Base-by-base conservation (phyloP, 2,888 invertebrate species). In the Cryptocephalus moraei region DNA sequence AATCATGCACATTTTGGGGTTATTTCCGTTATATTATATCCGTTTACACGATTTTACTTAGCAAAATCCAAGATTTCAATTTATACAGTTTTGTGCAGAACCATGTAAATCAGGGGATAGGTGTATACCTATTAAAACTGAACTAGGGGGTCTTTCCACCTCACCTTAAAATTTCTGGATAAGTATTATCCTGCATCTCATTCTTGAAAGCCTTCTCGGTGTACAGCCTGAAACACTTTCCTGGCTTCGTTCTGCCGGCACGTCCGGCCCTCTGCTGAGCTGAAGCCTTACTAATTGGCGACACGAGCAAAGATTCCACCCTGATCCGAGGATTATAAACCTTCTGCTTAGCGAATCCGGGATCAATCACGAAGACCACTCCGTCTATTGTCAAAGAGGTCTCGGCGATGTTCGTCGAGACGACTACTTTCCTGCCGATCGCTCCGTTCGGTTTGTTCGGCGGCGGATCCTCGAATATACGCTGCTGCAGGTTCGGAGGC, bases 161-260 rank as follows among this genome's bases (percentile, higher is more conserved):
- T 51, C 46, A 60, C 60, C 60, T 55, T 47, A 92, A 73, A 67
- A 99, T 97, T 76, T 99, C 91, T 0, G 97, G 96, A 69, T 97
- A 97, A 0, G 97, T 99, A 66, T 97, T 95, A 59, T 96, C 95
- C 62, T 97, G 97, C 99, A 99, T 99, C 72, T 99, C 99, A 62
- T 89, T 84, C 63, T 89, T 90, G 71, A 92, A 96, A 0, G 93
- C 93, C 64, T 91, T 91, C 68, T 94, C 96, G 0, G 97, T 97
- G 69, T 97, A 92, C 0, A 92, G 73, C 36, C 92, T 76, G 77
- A 97, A 99, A 73, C 97, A 97, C 70, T 99, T 99, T 32, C 99
- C 97, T 0, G 99, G 96, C 39, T 87, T 77, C n/a, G 99, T 99
- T 62, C 99, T 79, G 0, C 99, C 99, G 2, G 99, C 99, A 55